Conservation (phyloP, 1,140 invertebrate genomes). For the Dendrolimus punctatus region DNA sequence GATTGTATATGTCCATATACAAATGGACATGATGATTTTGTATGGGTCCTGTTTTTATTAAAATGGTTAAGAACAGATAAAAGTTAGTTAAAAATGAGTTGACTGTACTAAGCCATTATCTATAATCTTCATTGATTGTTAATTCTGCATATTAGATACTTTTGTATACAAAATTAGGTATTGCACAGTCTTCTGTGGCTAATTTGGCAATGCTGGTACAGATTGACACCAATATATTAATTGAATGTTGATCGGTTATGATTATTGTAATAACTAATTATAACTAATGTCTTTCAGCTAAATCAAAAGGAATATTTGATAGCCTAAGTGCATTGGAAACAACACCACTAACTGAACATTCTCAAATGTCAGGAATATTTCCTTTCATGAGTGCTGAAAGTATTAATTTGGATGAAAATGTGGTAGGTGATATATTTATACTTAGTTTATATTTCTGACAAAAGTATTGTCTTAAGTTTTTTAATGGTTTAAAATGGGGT, state of each 20-base stretch:
- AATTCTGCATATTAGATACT: no score
- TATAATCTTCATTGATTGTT: no score
- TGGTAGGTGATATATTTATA: slow-evolving; percentile 30
- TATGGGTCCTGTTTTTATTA: no score
- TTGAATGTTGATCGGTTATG: slow-evolving; percentile 9
- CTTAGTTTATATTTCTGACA: slow-evolving; percentile 8
- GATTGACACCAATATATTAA: background rate
- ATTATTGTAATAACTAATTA: slow-evolving; percentile 1
- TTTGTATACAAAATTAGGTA: no score
- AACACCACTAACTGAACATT: slow-evolving; percentile 44
- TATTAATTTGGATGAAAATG: slow-evolving; percentile 41
- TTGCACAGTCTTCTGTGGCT: no score
- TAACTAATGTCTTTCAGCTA: slow-evolving; percentile 32
- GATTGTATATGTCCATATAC: no score
- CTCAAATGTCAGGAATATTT: slow-evolving; percentile 59
- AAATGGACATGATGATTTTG: no score
- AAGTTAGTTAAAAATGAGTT: no score
- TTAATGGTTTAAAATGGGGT: no score
- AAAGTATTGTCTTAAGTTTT: background rate
- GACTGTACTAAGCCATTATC: no score
- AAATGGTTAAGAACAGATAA: no score
- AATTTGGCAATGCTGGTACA: no score
- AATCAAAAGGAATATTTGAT: slow-evolving; percentile 37
- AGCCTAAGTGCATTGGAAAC: slow-evolving; percentile 19
- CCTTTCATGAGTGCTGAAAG: slow-evolving; percentile 63